These are phyloP conservation scores for Drosophila hamatofila DNA, from an alignment of 2,888 invertebrate species.

Conservation along the genomic window DNA sequence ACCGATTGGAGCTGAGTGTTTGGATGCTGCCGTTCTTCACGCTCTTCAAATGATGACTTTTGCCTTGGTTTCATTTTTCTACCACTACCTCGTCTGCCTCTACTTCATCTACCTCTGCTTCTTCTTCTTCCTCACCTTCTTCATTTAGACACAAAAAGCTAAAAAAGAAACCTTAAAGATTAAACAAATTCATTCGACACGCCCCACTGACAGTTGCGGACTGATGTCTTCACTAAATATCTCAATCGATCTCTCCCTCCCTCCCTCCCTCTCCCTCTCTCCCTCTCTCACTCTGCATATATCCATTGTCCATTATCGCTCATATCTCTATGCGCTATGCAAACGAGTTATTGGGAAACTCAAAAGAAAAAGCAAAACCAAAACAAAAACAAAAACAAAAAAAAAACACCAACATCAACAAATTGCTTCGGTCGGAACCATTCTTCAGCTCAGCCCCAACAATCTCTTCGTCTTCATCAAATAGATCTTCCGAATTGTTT, in stretches of 20 bases:
- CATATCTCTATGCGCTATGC: neutral
- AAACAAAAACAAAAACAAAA: neutral
- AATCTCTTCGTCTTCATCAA: constrained; percentile 8
- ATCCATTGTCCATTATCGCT: neutral
- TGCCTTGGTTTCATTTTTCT: constrained; percentile 43
- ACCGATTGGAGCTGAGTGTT: neutral
- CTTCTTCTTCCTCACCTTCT: neutral
- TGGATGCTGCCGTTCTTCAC: constrained; percentile 13
- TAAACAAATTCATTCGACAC: constrained; percentile 54
- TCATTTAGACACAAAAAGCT: neutral
- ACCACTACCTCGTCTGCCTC: neutral
- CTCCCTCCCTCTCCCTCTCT: neutral
- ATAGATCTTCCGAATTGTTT: neutral
- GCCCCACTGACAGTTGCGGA: constrained; percentile 49
- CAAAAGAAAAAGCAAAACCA: constrained; percentile 3
- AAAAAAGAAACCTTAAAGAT: constrained; percentile 4
- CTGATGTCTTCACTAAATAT: constrained; percentile 45
- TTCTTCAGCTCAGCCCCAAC: constrained; percentile 2
- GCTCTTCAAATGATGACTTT: constrained; percentile 37
- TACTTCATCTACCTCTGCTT: neutral
- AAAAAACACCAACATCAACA: neutral
- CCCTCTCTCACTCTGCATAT: neutral
- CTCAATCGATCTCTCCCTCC: neutral
- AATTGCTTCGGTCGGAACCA: constrained; percentile 5
- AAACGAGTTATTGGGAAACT: constrained; percentile 38